Evolutionary conservation across 2,888 invertebrate genomes (phyloP).

Genomic region (Elmis aenea): DNA sequence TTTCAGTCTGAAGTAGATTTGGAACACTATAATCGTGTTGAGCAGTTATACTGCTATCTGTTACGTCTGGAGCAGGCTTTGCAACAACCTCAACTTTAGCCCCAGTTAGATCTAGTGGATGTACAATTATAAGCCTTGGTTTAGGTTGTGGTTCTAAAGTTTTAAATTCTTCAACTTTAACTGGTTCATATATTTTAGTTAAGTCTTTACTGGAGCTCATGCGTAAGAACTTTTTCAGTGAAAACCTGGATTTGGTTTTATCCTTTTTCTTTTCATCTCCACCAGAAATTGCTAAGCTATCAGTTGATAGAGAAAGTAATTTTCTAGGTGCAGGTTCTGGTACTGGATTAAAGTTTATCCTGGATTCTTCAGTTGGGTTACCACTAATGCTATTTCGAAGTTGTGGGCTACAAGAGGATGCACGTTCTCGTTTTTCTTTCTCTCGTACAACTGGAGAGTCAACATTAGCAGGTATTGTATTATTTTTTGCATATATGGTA

Average conservation of each 20-base stretch:
- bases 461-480: constrained; percentile 52
- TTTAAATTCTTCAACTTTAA: constrained; percentile 53
- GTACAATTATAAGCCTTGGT: constrained; percentile 78
- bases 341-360: constrained; percentile 24
- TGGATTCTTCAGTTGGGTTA: constrained; percentile 29
- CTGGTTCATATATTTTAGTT: constrained; percentile 52
- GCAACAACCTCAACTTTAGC: constrained; percentile 71
- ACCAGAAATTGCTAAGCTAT: constrained; percentile 55
- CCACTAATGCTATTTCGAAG: constrained; percentile 49
- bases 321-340: constrained; percentile 67
- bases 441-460: constrained; percentile 57
- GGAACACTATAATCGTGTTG: constrained; percentile 31
- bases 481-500: constrained; percentile 58
- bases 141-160: constrained; percentile 60
- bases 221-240: constrained; percentile 75
- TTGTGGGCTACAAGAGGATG: constrained; percentile 59
- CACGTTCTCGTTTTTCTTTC: constrained; percentile 70
- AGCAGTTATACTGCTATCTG: constrained; percentile 30
- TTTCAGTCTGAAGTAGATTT: constrained; percentile 18
- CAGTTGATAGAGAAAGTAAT: constrained; percentile 69
- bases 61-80: constrained; percentile 33
- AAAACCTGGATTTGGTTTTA: constrained; percentile 68
- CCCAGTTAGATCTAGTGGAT: constrained; percentile 80
- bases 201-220: constrained; percentile 72
- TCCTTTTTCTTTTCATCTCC: constrained; percentile 54